Evolutionary conservation across 2,797 vertebrate genomes (phyloP), one percentile per base, ranked within the genome.

Genomic region (Peromyscus aztecus): DNA sequence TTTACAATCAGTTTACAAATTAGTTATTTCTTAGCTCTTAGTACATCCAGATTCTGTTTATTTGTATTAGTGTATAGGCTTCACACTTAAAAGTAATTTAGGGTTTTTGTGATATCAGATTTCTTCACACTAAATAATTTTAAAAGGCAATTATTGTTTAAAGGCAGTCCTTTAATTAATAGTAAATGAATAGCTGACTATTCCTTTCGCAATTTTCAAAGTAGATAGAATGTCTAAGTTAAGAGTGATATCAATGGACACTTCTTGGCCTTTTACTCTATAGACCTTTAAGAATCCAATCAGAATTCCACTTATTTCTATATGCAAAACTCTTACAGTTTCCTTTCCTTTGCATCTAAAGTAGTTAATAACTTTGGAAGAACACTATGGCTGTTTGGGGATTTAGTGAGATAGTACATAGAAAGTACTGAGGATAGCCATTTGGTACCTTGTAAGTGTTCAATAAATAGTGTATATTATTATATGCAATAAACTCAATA

Each of bases 161-260:
- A 91, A 85, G 19, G 34, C 65, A 71, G 16, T 75, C 4, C 29
- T 93, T 93, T 93, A 84, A 71, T 71, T 9, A 4, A 59, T 76
- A 86, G 24, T 78, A 87, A 94, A 86, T 59, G 12, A 76, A 80
- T 67, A 65, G 5, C 10, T 69, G 16, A 57, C 24, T 63, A 91
- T 73, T 43, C 78, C 16, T 52, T 96, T 96, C 91, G 10, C 2
- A 77, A 14, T 81, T 93, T 93, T 95, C 37, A 91, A 89, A 95
- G 59, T 93, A 52, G 43, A 43, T 73, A 85, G 34, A 11, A 91
- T 85, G 21, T 94, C 95, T 91, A 46, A 81, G 29, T 29, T 83
- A 67, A 34, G 4, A 75, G 7, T 69, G 0, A n/a, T 82, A 43
- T 76, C 23, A 91, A 34, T 10, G 85, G 67, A 61, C 86, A 83